Conservation (phyloP, 1,140 invertebrate genomes). For the Patella vulgata region DNA sequence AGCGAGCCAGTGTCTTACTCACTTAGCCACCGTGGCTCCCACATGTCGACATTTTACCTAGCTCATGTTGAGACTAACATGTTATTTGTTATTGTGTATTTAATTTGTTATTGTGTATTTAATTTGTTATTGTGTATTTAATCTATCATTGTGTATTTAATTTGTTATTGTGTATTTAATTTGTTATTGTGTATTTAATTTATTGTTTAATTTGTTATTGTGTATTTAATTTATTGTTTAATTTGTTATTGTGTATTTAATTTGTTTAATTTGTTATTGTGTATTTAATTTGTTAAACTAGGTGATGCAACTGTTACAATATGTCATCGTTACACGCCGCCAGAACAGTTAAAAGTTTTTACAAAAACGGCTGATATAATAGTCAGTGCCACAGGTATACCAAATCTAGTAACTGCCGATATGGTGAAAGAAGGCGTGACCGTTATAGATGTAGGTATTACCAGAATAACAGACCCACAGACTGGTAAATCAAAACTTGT, state of each 20-base stretch:
- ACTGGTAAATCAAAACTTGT: constrained; percentile 80
- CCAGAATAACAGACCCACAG: constrained; percentile 72
- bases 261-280: too few relatives aligned
- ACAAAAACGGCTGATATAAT: constrained; percentile 84
- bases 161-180: too few relatives aligned
- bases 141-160: too few relatives aligned
- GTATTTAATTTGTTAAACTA: constrained; percentile 42
- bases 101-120: too few relatives aligned
- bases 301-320: constrained; percentile 85
- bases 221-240: too few relatives aligned
- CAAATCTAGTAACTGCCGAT: constrained; percentile 81
- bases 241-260: too few relatives aligned
- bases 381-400: constrained; percentile 82
- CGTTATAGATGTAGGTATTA: constrained; percentile 90
- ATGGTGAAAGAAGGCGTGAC: constrained; percentile 91
- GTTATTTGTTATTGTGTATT: too few relatives aligned
- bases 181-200: background rate
- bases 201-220: background rate
- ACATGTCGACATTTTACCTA: too few relatives aligned
- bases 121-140: too few relatives aligned
- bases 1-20: too few relatives aligned
- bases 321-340: constrained; percentile 86
- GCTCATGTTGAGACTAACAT: too few relatives aligned
- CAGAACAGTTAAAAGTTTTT: constrained; percentile 76
- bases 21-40: too few relatives aligned